Evolutionary conservation across 2,888 invertebrate species (phyloP), one percentile per base, ranked within the genome.

Genomic region (Tenthredo livida): DNA sequence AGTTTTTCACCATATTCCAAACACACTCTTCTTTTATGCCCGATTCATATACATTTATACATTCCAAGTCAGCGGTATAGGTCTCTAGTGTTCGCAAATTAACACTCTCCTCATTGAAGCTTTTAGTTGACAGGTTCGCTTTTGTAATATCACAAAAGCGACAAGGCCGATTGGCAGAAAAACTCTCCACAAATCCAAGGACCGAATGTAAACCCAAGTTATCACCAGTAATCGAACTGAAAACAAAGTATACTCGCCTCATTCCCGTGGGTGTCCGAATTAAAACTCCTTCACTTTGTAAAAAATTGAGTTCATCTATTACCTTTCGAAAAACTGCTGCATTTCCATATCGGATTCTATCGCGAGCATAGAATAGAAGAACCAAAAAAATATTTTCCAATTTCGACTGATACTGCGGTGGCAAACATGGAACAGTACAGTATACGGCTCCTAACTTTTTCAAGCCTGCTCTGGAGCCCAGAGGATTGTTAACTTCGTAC

Each of bases 121-220:
- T 65, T 25, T 65, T 65, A 10, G 21, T 65, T 65, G 65, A 65
- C 25, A 65, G n/a, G 0, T 25, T 6, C 25, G n/a, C 7, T 65
- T 65, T 65, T 21, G 65, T 65, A 25, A 70, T n/a, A 37, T 70
- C 17, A 37, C 70, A 73, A 43, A 73, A 73, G 9, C 73, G 40
- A 73, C 43, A 73, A 9, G 43, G 25, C 10, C n/a, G 9, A 21
- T n/a, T 43, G 10, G 73, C 73, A 9, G 73, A 73, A 43, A 73
- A 73, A 73, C 73, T 73, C 25, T 43, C 43, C 15, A 40, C 73
- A n/a, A 43, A 43, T 21, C 73, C 73, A 33, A 73, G 43, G 33
- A 73, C 40, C 6, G 73, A 73, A 73, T 73, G 73, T 33, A 73
- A 43, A n/a, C 43, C 73, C 3, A 73, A 33, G 21, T 43, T 73